Conservation (phyloP, 2,888 invertebrate species). For the Homarus gammarus region DNA sequence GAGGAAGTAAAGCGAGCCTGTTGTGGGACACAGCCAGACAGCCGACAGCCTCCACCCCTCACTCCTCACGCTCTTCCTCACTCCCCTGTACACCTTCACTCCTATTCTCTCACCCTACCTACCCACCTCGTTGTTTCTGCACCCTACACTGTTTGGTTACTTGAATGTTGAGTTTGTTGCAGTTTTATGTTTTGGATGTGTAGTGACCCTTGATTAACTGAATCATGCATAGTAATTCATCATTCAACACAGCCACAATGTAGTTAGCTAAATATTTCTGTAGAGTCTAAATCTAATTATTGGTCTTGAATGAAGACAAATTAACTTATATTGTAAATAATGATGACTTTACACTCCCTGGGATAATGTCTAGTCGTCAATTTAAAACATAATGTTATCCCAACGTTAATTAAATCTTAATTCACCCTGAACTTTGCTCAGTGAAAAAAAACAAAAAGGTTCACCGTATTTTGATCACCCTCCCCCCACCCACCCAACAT, state of each 20-base stretch:
- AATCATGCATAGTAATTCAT: conserved; percentile 26
- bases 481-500: neutral
- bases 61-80: neutral
- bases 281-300: neutral
- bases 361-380: conserved; percentile 1
- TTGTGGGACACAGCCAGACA: neutral
- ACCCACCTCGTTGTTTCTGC: conserved; percentile 17
- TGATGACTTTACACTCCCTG: neutral
- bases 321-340: neutral
- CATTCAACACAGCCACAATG: conserved; percentile 26
- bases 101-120: neutral
- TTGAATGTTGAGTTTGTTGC: conserved; percentile 41
- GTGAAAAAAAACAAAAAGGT: neutral
- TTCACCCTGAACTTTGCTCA: neutral
- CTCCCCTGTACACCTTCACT: neutral
- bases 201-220: conserved; percentile 31
- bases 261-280: neutral
- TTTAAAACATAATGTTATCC: neutral
- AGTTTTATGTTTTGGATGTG: conserved; percentile 54
- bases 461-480: neutral
- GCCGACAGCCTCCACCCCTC: neutral
- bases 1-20: neutral
- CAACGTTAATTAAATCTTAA: neutral
- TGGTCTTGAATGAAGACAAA: neutral
- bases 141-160: conserved; percentile 48